Evolutionary conservation across 2,888 invertebrate genomes (phyloP), one percentile per base, ranked within the genome.

Genomic region (Cremastinae sp.): DNA sequence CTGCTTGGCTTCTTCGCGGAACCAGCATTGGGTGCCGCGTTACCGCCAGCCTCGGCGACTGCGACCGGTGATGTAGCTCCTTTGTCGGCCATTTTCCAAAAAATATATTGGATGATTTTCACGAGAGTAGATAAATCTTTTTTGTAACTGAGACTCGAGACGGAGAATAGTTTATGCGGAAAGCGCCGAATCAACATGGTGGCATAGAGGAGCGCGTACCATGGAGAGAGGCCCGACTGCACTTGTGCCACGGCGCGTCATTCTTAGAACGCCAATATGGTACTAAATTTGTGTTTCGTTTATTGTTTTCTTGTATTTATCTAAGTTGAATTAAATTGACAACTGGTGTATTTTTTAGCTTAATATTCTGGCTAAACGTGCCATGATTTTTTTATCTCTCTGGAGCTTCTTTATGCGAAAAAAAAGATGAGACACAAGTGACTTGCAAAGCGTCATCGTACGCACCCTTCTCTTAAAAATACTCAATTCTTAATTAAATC

Each of bases 1-100:
- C 28, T 5, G 7, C 14, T 55, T 8, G 79, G 77, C 68, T 83
- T 82, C 73, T 82, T 84, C 8, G 79, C 79, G n/a, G 83, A 10
- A 0, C 20, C 59, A 0, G 22, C 43, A 10, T 18, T 28, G 18
- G 59, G 22, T 4, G 22, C 59, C 43, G 16, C 43, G 14, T 43
- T 81, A 7, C 80, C 74, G 3, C 71, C 20, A 37, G 55, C 49
- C 5, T 78, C 61, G 1, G 70, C 39, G 2, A 55, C 28, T 39
- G 47, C 58, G 37, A 75, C 72, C 12, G 75, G 66, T 43, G 74
- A 68, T 35, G 74, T 56, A 8, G 70, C 53, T 47, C 14, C 62
- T 64, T 66, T 75, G 43, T 74, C 70, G 12, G 20, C 62, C 59
- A 58, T 45, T 45, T 1, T 53, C 2, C 37, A 16, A 22, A 35